Evolutionary conservation across 2,888 invertebrate species (phyloP), one percentile per base, ranked within the genome.

Genomic region (Blastobasis adustella): DNA sequence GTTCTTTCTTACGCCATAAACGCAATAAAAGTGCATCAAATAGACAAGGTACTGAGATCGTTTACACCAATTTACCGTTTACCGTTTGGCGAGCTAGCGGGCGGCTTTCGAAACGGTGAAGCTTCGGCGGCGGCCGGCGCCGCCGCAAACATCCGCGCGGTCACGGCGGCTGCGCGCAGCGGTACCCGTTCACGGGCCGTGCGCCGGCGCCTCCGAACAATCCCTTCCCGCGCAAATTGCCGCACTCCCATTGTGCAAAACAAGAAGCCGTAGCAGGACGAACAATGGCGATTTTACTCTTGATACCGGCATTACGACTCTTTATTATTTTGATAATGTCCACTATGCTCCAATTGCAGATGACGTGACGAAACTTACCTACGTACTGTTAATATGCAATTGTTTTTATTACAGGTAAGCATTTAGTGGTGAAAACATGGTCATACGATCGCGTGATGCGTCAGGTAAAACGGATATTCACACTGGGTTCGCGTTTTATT

Each of bases 171-270:
- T 58, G 62, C 58, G 52, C 62, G 57, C 61, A 65, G 59, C 71
- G 74, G 67, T 75, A 71, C 59, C 58, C 60, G 61, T 71, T 72
- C 71, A 74, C 73, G 74, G 61, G 53, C 53, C 52, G 52, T 59
- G 67, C 66, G 61, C 66, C 58, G 59, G 51, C 56, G 54, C 55
- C 63, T 51, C 47, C 56, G 56, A 63, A 66, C 64, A 63, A 61
- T 67, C 66, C 70, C 47, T 44, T 23, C 63, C 62, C 62, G n/a
- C 58, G 60, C 65, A 66, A 69, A 73, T 70, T 71, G 61, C 66
- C 53, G 55, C 55, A 61, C 61, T 59, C 60, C 74, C 64, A 79
- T 84, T 83, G 80, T 82, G 66, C 56, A 55, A 57, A 77, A 59
- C 63, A 70, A 81, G 66, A 67, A 66, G 62, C 73, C 79, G 76